These are phyloP conservation scores for Coleophora deauratella DNA, from an alignment of 2,888 invertebrate species.

Conservation along the genomic window DNA sequence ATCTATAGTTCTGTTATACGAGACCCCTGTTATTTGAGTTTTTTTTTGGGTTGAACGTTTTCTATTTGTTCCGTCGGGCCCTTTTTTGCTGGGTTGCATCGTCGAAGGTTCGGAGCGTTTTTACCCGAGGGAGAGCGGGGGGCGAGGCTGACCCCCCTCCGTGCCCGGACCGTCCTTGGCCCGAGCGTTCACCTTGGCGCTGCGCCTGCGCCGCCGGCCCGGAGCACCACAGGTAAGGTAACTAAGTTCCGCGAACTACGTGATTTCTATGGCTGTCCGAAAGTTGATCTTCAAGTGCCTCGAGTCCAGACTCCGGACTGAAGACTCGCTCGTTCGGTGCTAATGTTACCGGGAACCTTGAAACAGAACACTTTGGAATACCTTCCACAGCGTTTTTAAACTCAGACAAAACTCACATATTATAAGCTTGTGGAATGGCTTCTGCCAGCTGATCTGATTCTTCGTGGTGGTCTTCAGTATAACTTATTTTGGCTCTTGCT, in stretches of 20 bases:
- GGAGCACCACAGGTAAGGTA: conserved; percentile 72
- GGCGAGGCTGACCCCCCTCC: conserved; percentile 42
- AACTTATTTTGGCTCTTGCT: conserved; percentile 29
- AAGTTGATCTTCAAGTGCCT: conserved; percentile 45
- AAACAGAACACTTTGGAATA: conserved; percentile 48
- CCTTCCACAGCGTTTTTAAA: conserved; percentile 25
- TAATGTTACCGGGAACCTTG: conserved; percentile 53
- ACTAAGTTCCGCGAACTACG: conserved; percentile 73
- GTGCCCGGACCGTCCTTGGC: conserved; percentile 68
- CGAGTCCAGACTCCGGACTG: conserved; percentile 40
- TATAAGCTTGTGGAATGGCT: conserved; percentile 8
- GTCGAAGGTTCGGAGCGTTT: conserved; percentile 62
- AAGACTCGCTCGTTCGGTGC: conserved; percentile 38
- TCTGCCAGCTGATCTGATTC: conserved; percentile 25
- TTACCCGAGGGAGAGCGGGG: conserved; percentile 42
- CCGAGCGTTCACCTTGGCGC: conserved; percentile 73
- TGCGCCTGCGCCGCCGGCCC: conserved; percentile 53
- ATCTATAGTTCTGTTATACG: conserved; percentile 56
- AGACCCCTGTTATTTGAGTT: conserved; percentile 58
- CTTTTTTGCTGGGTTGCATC: conserved; percentile 64
- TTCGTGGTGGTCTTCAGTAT: conserved; percentile 49
- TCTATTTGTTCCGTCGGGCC: conserved; percentile 70
- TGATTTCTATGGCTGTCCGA: conserved; percentile 70
- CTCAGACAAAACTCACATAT: conserved; percentile 24
- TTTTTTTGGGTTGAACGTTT: conserved; percentile 51